Base-by-base conservation (phyloP, 1,140 invertebrate species). In the Procambarus clarkii region DNA sequence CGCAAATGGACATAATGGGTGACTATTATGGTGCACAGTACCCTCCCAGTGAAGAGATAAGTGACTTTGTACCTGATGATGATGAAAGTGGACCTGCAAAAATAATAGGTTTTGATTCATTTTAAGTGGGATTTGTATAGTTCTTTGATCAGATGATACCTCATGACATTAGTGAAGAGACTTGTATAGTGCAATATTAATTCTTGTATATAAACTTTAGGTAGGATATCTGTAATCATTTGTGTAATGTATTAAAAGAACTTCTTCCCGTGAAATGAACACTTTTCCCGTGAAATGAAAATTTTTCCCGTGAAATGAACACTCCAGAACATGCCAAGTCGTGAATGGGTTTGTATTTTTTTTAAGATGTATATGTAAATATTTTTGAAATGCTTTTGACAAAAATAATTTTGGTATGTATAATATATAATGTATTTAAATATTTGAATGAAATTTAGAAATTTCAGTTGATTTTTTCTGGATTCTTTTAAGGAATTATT, bases 41-140 rank as follows among this genome's bases (percentile, higher is more conserved):
- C 54, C 88, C 88, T 83, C 88, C 88, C 48, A 90, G 88, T 84
- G 88, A 90, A 78, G 88, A 90, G 58, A 90, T 90, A 58, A 90
- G 88, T 84, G 88, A 90, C 82, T 90, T 90, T 78, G 88, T 90
- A 84, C 88, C 88, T 84, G 88, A 90, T 18, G 88, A 90, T 83
- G 88, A 90, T 77, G 88, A 90, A 45, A 90, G 76, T 83, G 88
- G 88, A 76, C 88, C 88, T 78, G 88, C 88, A 60, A 90, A 90
- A 60, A 90, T 90, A 54, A 90, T 90, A 76, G 88, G 81, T n/a
- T 90, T 90, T 84, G 88, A 90, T 84, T 90, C 88, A 60, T 90
- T 90, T 90, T 90, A 90, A 90, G 60, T 76, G 80, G 54, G n/a
- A 83, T 84, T 84, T 90, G 24, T 50, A 13, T 90, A 90, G 88